phyloP scores from a whole-genome alignment of 2,888 invertebrate genomes.

The Caenorhabditis sp. region DNA sequence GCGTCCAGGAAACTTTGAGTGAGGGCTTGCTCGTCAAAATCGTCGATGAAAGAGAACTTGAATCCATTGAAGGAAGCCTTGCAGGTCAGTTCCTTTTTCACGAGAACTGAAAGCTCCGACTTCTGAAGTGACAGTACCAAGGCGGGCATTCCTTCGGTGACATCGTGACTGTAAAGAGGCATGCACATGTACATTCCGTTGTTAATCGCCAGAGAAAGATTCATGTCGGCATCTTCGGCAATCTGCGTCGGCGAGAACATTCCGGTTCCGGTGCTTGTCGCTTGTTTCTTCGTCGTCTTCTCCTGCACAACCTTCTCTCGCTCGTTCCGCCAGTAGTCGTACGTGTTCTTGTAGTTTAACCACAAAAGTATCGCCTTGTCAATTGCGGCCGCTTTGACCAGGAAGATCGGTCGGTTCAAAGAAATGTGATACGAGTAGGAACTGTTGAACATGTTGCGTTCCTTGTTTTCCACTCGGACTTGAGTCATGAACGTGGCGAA shows the following conservation, averaged over 20 bases:
- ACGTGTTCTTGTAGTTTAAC: constrained; percentile 99
- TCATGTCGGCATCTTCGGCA: constrained; percentile 73
- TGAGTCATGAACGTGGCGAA: constrained; percentile 97
- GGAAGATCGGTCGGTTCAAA: constrained; percentile 93
- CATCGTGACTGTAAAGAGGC: constrained; percentile 76
- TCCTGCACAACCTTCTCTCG: constrained; percentile 56
- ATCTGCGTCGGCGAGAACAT: constrained; percentile 63
- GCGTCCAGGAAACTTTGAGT: constrained; percentile 70
- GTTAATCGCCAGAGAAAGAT: constrained; percentile 78
- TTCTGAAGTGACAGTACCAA: constrained; percentile 94
- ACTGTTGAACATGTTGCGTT: constrained; percentile 64
- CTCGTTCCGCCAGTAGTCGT: constrained; percentile 99
- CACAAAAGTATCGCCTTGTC: constrained; percentile 96
- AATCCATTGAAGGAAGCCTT: constrained; percentile 90
- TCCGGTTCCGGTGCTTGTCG: neutral
- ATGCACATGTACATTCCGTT: constrained; percentile 82
- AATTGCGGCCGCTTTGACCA: constrained; percentile 96
- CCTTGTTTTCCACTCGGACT: constrained; percentile 78
- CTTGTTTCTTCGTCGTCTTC: constrained; percentile 42
- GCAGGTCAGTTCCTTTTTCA: constrained; percentile 88
- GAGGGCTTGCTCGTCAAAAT: constrained; percentile 85
- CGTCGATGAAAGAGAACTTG: constrained; percentile 95
- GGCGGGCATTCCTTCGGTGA: constrained; percentile 85
- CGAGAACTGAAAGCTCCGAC: constrained; percentile 90
- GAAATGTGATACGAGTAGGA: constrained; percentile 86